Evolutionary conservation across 1,140 invertebrate species (phyloP), one percentile per base, ranked within the genome.

Genomic region (Coptotermes formosanus): DNA sequence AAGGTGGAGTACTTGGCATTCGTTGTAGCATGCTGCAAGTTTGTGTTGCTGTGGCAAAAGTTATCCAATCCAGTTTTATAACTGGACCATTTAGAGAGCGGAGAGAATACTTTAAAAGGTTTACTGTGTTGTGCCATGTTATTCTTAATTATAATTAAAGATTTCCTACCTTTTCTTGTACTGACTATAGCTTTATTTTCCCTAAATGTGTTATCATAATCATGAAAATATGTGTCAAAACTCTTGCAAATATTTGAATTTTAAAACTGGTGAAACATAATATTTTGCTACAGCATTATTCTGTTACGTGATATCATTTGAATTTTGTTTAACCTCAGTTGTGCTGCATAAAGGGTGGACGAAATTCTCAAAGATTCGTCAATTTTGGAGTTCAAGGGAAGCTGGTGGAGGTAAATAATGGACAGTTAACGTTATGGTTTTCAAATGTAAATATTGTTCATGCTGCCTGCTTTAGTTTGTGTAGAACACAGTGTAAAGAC

Each of bases 341-440:
- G 88, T 89, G 89, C 81, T 90, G 90, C 90, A 90, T 90, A 89
- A 90, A 92, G 91, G 91, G 91, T 90, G 91, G 90, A 92, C 91
- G 89, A 91, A 90, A 88, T 92, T 92, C 88, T 91, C 91, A 86
- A 92, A 91, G 91, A 90, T 91, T 88, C 90, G 90, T 89, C 90
- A 91, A 82, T 92, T 92, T 91, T 92, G 91, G 91, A 92, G 91
- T 88, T 91, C 91, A 86, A 90, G 91, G 91, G 91, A 92, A 88
- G 91, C 86, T 59, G 32, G 85, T 81, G 64, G 64, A 75, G 64
- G 64, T 75, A 30, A 75, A 75, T 75, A 25, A 30, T 75, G n/a
- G n/a, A 75, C n/a, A 16, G 19, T 55, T 75, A 8, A 30, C 2
- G n/a, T 75, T 75, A 85, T 2, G n/a, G 25, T 85, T 85, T 16